A percentile compares a stretch with the other conserved stretches of the same genome.
Conservation (phyloP, 2,888 invertebrate genomes). For the Watsonalla cultraria region DNA sequence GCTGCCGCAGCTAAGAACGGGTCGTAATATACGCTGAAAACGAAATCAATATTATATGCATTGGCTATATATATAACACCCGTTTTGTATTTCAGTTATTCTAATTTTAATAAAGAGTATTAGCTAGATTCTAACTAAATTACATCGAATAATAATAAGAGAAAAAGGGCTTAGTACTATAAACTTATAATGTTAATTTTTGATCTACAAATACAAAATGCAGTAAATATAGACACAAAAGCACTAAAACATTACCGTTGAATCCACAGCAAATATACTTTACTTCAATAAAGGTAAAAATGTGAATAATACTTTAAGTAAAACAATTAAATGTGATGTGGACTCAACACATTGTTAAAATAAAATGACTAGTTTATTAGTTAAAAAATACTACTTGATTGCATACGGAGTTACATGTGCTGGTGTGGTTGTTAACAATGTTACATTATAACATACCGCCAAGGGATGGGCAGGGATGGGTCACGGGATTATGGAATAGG, state of each 20-base stretch:
- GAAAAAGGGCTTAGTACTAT: not conserved
- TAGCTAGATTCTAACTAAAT: not conserved
- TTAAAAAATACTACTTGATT: not conserved
- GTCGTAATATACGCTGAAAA: constrained; percentile 94
- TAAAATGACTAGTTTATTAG: not conserved
- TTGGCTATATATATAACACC: too few species aligned
- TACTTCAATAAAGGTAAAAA: not conserved
- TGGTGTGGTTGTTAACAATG: constrained; percentile 20
- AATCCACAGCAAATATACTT: constrained; percentile 5
- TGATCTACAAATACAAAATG: not conserved
- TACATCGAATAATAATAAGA: not conserved
- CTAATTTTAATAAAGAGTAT: not conserved
- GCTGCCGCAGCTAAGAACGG: constrained; percentile 95
- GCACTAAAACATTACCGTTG: constrained; percentile 19
- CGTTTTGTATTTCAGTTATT: not conserved
- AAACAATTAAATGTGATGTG: not conserved
- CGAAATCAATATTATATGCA: constrained; percentile 29
- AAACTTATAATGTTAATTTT: not conserved
- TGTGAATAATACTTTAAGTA: too few species aligned
- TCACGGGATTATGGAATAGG: constrained; percentile 17
- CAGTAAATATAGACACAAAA: constrained; percentile 6
- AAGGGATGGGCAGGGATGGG: constrained; percentile 9
- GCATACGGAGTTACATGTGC: constrained; percentile 13
- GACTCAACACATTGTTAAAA: not conserved
- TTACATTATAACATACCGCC: constrained; percentile 23